Conservation (phyloP, 2,113 vertebrate species). For the Melozone crissalis region DNA sequence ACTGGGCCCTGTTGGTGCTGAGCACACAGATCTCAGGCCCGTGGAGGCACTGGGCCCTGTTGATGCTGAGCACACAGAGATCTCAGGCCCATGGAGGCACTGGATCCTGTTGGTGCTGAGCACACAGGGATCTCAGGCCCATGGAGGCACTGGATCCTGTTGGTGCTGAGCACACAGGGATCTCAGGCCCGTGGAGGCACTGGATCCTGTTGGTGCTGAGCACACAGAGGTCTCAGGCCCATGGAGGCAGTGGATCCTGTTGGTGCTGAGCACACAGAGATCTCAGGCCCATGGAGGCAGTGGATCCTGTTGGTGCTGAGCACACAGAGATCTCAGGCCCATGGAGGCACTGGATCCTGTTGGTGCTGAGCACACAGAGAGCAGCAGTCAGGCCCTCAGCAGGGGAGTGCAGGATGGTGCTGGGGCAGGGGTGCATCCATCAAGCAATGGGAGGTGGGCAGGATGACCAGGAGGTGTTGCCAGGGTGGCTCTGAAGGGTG, state of each 20-base stretch:
- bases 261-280: not conserved
- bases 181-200: not conserved
- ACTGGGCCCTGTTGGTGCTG: not conserved
- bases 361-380: not conserved
- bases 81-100: not conserved
- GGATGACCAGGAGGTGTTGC: not conserved
- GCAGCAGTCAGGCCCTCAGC: not conserved
- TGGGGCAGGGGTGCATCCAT: fast-evolving
- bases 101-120: not conserved
- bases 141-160: not conserved
- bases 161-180: not conserved
- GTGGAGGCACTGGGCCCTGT: not conserved
- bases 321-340: not conserved
- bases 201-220: not conserved
- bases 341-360: too few relatives aligned
- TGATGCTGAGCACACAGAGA: not conserved
- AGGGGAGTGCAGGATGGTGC: fast-evolving
- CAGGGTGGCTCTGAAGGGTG: not conserved
- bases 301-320: not conserved
- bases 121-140: not conserved
- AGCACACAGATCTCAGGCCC: not conserved
- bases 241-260: too few relatives aligned
- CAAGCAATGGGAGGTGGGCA: fast-evolving
- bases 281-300: not conserved
- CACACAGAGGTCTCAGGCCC: not conserved